phyloP scores from a whole-genome alignment of 2,113 vertebrate genomes.

The Callionymus lyra region DNA sequence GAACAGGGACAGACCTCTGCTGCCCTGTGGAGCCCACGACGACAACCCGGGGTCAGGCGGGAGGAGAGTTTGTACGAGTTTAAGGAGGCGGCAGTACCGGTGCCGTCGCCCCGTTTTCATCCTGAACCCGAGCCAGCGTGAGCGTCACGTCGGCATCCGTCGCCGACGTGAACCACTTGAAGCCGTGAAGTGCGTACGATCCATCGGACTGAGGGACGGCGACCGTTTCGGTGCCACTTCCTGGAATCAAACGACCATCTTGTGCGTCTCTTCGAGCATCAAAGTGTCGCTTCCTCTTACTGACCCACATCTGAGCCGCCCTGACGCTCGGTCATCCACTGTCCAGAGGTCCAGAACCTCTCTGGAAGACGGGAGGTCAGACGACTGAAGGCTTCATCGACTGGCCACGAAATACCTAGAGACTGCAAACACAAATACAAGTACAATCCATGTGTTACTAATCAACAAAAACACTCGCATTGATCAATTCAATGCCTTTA shows the following conservation, averaged over 20 bases:
- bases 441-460: no score
- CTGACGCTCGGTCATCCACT: slow-evolving; percentile 84
- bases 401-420: slow-evolving; percentile 48
- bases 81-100: slow-evolving; percentile 44
- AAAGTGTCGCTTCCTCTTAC: slow-evolving; percentile 13
- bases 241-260: slow-evolving; percentile 37
- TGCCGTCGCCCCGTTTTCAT: slow-evolving; percentile 57
- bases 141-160: slow-evolving; percentile 78
- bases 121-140: slow-evolving; percentile 70
- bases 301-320: slow-evolving; percentile 84
- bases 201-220: slow-evolving; percentile 71
- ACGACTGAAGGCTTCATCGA: slow-evolving; percentile 55
- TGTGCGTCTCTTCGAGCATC: no score
- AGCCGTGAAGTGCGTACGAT: slow-evolving; percentile 70
- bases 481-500: no score
- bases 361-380: slow-evolving; percentile 69
- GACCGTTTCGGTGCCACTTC: slow-evolving; percentile 70
- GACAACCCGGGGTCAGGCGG: no score
- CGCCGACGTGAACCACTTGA: slow-evolving; percentile 83
- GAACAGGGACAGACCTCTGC: slow-evolving; percentile 76
- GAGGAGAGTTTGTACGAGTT: no score
- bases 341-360: slow-evolving; percentile 81
- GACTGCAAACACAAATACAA: no score
- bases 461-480: no score
- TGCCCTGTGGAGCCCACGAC: slow-evolving; percentile 62